Conservation (phyloP, 2,888 invertebrate species). For the Diarsia mendica region DNA sequence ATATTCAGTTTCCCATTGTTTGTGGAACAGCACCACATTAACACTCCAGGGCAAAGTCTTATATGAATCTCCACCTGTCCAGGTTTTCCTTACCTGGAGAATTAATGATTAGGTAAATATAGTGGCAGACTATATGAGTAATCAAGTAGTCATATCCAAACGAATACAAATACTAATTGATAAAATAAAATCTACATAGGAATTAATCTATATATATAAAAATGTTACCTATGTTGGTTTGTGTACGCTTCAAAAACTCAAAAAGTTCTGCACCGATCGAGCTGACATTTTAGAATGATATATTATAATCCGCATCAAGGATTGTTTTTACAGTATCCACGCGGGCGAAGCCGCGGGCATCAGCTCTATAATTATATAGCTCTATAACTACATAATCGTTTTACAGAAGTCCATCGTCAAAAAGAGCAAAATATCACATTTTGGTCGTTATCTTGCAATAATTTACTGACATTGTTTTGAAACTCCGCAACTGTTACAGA, state of each 20-base stretch:
- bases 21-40: not conserved
- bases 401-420: not conserved
- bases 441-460: not conserved
- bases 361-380: too few relatives aligned
- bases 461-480: not conserved
- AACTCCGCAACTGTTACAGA: constrained; percentile 73
- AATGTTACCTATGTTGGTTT: too few relatives aligned
- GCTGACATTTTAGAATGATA: too few relatives aligned
- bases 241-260: too few relatives aligned
- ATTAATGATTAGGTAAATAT: not conserved
- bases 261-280: too few relatives aligned
- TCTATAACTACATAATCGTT: not conserved
- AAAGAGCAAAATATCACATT: not conserved
- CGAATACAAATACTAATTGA: not conserved
- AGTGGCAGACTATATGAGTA: not conserved
- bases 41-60: not conserved
- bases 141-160: not conserved
- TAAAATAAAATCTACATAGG: too few relatives aligned
- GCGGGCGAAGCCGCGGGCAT: too few relatives aligned
- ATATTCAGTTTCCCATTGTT: not conserved
- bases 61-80: not conserved
- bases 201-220: too few relatives aligned
- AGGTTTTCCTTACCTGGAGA: not conserved
- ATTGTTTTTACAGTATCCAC: too few relatives aligned
- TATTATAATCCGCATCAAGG: too few relatives aligned